A percentile compares a stretch with the other conserved stretches of the same genome.
Evolutionary conservation across 35 echinoderm and acorn worm genomes (phyloP).

Genomic region (Strongylocentrotus purpuratus): DNA sequence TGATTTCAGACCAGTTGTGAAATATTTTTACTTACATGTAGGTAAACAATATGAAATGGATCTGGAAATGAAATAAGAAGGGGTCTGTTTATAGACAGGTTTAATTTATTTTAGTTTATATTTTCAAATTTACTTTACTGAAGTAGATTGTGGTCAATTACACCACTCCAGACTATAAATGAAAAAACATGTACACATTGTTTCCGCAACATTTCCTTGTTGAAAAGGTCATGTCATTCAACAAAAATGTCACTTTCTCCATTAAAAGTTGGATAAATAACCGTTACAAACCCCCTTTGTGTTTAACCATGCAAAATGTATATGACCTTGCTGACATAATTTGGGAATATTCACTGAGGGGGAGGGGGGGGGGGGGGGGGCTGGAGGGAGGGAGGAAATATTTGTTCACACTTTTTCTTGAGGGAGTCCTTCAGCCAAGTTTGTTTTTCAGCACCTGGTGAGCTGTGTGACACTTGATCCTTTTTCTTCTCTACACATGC

Average conservation of each 20-base stretch:
- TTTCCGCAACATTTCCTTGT: background rate
- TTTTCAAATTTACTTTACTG: too few relatives aligned
- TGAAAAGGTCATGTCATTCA: conserved; percentile 3
- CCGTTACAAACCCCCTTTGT: background rate
- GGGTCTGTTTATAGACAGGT: background rate
- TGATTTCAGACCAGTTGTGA: too few relatives aligned
- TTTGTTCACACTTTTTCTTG: too few relatives aligned
- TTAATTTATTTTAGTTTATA: background rate
- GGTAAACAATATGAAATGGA: too few relatives aligned
- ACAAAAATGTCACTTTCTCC: background rate
- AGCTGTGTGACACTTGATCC: background rate
- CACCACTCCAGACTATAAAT: too few relatives aligned
- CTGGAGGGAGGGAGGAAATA: too few relatives aligned
- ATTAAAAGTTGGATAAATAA: background rate
- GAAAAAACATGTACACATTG: too few relatives aligned
- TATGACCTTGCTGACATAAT: background rate
- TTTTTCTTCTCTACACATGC: background rate
- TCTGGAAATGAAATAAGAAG: too few relatives aligned
- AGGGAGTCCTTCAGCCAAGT: background rate
- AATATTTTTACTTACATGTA: too few relatives aligned
- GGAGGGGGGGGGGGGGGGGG: background rate
- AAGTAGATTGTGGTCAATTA: too few relatives aligned
- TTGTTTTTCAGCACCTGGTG: background rate
- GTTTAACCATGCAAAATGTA: background rate
- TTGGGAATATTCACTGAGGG: background rate